These are phyloP conservation scores for Scarus forsteni DNA, from an alignment of 2,797 vertebrate species.

Conservation along the genomic window DNA sequence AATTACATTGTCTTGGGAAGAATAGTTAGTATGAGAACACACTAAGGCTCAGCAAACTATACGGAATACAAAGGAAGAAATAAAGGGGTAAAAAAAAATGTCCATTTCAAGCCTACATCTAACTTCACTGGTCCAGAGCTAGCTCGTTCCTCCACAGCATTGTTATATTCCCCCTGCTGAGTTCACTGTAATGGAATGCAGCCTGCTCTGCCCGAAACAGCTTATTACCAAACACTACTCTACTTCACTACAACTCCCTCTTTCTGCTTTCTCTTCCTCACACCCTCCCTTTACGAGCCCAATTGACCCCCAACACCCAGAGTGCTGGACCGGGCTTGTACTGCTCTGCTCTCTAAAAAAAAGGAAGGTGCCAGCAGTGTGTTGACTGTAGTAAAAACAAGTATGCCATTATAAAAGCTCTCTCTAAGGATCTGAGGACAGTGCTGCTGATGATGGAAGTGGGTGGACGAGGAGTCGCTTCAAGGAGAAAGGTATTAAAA, in stretches of 20 bases:
- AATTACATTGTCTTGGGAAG: not conserved
- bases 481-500: slow-evolving; percentile 65
- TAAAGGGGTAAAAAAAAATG: not conserved
- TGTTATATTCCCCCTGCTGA: slow-evolving; percentile 65
- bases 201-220: slow-evolving; percentile 53
- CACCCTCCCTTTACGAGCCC: slow-evolving; percentile 54
- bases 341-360: slow-evolving; percentile 40
- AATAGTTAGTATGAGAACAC: not conserved
- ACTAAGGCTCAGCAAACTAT: not conserved
- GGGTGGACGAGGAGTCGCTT: slow-evolving; percentile 30
- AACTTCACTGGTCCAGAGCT: slow-evolving; percentile 31
- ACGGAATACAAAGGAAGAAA: not conserved
- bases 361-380: slow-evolving; percentile 33
- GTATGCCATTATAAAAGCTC: slow-evolving; percentile 46
- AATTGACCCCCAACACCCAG: slow-evolving; percentile 56
- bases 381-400: slow-evolving; percentile 56
- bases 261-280: slow-evolving; percentile 37
- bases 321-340: slow-evolving; percentile 18
- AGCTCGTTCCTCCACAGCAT: slow-evolving; percentile 49
- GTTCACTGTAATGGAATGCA: slow-evolving; percentile 72
- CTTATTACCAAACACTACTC: slow-evolving; percentile 53
- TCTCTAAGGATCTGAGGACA: slow-evolving; percentile 36
- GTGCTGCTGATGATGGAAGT: slow-evolving; percentile 15
- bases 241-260: slow-evolving; percentile 32
- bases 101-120: not conserved